phyloP scores from a whole-genome alignment of 2,113 vertebrate genomes.

The Martes martes region DNA sequence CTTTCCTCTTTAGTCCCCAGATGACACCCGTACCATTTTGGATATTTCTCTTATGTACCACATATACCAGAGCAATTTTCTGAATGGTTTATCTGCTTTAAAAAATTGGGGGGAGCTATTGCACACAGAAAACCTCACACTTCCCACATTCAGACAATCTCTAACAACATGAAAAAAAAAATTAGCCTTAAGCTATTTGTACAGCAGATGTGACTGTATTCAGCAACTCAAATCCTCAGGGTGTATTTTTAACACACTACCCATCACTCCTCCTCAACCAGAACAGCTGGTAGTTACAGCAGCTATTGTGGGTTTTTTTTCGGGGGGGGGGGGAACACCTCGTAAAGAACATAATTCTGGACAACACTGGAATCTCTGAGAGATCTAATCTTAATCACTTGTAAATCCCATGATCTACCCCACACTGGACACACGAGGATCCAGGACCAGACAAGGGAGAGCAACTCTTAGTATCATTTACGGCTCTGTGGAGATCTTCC shows the following conservation, averaged over 20 bases:
- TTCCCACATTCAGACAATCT: conserved; percentile 2
- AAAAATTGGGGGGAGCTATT: background rate
- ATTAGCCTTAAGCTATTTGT: conserved; percentile 40
- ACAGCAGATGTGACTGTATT: conserved; percentile 48
- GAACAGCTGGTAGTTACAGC: conserved; percentile 59
- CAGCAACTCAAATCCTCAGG: background rate
- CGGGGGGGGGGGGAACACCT: background rate
- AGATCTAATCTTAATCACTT: background rate
- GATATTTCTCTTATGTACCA: background rate
- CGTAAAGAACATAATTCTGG: conserved; percentile 17
- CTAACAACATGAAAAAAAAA: conserved; percentile 30
- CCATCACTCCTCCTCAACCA: conserved; percentile 44
- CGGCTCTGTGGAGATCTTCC: background rate
- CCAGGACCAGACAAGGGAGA: background rate
- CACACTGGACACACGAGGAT: background rate
- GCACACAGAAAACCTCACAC: background rate
- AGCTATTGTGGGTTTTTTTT: conserved; percentile 19
- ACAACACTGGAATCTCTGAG: background rate
- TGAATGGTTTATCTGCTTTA: conserved; percentile 20
- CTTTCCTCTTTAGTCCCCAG: background rate
- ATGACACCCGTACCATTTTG: background rate
- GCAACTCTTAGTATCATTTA: background rate
- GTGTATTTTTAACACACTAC: conserved; percentile 62
- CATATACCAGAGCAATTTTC: background rate
- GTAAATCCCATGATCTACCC: background rate